Percentiles rank a stretch among this genome's conserved stretches.
Evolutionary conservation across 2,113 vertebrate species (phyloP).

Genomic region (Corynorhinus townsendii): DNA sequence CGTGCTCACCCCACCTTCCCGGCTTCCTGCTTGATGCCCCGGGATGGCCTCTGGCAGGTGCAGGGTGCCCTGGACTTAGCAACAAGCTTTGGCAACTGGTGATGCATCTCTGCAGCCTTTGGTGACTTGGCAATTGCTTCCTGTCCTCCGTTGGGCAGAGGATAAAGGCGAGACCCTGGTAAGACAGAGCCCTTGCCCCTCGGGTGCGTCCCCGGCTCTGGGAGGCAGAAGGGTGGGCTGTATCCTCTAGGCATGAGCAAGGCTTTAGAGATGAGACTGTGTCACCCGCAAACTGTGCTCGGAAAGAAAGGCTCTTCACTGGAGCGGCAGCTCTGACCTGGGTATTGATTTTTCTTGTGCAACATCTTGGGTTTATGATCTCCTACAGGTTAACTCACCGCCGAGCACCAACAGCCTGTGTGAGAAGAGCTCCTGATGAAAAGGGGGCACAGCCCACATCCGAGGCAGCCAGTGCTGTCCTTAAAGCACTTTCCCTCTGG

Average conservation of each 20-base stretch:
- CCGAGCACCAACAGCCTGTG: not conserved
- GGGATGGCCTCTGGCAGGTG: conserved; percentile 75
- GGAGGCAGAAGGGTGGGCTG: not conserved
- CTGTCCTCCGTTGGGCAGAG: conserved; percentile 41
- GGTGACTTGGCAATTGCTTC: conserved; percentile 71
- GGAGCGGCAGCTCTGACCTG: not conserved
- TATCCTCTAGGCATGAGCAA: not conserved
- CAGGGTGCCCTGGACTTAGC: conserved; percentile 63
- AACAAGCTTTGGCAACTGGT: conserved; percentile 69
- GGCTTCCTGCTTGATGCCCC: conserved; percentile 69
- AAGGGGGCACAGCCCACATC: rapidly evolving
- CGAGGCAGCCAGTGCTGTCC: not conserved
- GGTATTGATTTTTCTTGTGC: conserved; percentile 14
- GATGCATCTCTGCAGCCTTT: conserved; percentile 76
- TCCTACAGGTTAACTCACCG: conserved; percentile 15
- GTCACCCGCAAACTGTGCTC: not conserved
- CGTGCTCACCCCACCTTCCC: conserved; percentile 60
- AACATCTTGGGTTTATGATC: conserved; percentile 4
- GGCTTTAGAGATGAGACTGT: not conserved
- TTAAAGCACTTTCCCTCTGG: not conserved
- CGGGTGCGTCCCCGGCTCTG: rapidly evolving
- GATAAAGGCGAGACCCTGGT: not conserved
- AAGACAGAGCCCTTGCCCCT: not conserved
- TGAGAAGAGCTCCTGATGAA: not conserved
- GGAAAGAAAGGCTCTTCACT: not conserved